Percentiles rank a stretch among this genome's conserved stretches.
Evolutionary conservation across 2,888 invertebrate genomes (phyloP).

Genomic region (Octonoba sinensis): DNA sequence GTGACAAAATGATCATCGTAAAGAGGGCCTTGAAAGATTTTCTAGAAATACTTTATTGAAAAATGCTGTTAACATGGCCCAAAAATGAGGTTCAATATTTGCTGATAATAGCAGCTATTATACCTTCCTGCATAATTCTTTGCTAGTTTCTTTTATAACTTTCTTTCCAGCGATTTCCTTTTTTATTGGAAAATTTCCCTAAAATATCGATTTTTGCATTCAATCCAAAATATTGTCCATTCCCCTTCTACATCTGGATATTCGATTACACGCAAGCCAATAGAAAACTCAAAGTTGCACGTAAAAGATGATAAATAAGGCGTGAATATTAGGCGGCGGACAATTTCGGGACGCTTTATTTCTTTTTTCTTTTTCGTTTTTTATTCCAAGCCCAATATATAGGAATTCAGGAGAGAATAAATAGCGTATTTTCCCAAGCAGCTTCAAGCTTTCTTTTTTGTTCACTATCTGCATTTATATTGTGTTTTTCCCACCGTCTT

Average conservation of each 20-base stretch:
- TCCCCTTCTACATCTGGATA: conserved; percentile 3
- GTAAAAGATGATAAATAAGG: conserved; percentile 15
- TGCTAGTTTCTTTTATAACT: background rate
- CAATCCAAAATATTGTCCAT: conserved; percentile 11
- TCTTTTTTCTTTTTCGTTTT: conserved; percentile 4
- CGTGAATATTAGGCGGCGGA: conserved; percentile 28
- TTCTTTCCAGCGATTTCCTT: conserved; percentile 1
- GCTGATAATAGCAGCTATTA: too few relatives aligned
- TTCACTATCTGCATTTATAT: conserved; percentile 49
- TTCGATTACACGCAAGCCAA: conserved; percentile 8
- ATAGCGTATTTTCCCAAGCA: conserved; percentile 39
- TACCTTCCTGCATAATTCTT: too few relatives aligned
- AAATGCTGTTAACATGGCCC: too few relatives aligned
- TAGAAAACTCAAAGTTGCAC: conserved; percentile 12
- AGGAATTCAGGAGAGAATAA: conserved; percentile 27
- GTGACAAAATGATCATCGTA: too few relatives aligned
- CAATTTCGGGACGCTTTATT: conserved; percentile 18
- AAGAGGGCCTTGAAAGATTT: too few relatives aligned
- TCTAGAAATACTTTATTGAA: too few relatives aligned
- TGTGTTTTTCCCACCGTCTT: conserved; percentile 14
- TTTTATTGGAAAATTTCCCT: conserved; percentile 14
- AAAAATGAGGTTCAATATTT: too few relatives aligned
- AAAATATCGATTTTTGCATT: conserved; percentile 7
- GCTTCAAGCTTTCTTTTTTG: conserved; percentile 13
- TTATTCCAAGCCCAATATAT: background rate